Conservation (phyloP, 2,888 invertebrate genomes). For the Blomia tropicalis region DNA sequence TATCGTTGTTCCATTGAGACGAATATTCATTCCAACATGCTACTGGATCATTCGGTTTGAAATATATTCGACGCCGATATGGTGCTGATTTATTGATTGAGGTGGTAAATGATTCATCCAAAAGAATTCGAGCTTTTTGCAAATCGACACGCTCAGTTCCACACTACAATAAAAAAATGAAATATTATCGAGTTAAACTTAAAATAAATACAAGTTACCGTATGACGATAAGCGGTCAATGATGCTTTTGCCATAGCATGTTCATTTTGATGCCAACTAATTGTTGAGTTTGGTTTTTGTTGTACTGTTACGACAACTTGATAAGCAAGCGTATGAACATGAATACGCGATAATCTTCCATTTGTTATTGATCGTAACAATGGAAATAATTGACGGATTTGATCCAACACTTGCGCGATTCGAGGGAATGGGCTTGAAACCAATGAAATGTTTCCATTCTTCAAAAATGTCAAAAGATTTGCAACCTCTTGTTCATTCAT, state of each 20-base stretch:
- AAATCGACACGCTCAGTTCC: conserved; percentile 37
- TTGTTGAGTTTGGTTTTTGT: conserved; percentile 30
- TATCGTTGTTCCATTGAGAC: background rate
- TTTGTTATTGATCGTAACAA: background rate
- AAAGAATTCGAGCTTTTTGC: conserved; percentile 47
- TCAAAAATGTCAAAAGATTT: conserved; percentile 53
- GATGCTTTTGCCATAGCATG: conserved; percentile 68
- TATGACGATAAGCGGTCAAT: conserved; percentile 62
- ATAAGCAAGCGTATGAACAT: conserved; percentile 71
- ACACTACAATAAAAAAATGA: conserved; percentile 16
- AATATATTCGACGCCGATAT: conserved; percentile 44
- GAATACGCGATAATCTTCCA: conserved; percentile 52
- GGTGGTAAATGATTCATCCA: conserved; percentile 67
- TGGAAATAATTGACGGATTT: conserved; percentile 43
- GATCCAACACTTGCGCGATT: conserved; percentile 59
- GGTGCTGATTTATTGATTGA: conserved; percentile 37
- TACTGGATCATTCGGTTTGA: conserved; percentile 55
- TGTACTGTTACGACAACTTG: conserved; percentile 56
- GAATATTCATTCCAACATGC: conserved; percentile 49
- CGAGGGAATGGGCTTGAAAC: conserved; percentile 62
- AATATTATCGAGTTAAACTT: background rate
- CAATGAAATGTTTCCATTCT: conserved; percentile 52
- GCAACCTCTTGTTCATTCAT: conserved; percentile 77
- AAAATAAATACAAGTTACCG: conserved; percentile 33
- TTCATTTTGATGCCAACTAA: conserved; percentile 56